Conservation (phyloP, 2,113 vertebrate species). For the Odocoileus virginianus region DNA sequence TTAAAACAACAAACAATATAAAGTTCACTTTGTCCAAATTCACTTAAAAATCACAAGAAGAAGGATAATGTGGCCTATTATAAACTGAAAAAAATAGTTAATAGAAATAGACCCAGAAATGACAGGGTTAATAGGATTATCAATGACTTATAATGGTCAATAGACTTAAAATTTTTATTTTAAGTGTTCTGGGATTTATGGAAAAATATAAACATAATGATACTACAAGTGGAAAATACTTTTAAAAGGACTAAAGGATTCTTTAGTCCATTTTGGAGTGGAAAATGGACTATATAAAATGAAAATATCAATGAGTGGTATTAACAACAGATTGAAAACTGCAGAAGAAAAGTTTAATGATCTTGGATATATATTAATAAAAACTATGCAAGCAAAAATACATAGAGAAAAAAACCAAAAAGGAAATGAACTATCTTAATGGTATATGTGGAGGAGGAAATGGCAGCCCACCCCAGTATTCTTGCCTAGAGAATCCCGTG, state of each 20-base stretch:
- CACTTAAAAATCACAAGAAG: background rate
- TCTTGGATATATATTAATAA: background rate
- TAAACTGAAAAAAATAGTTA: background rate
- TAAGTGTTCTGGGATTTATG: background rate
- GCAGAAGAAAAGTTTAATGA: background rate
- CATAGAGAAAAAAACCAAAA: background rate
- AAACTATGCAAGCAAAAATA: background rate
- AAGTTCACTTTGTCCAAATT: background rate
- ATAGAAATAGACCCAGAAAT: background rate
- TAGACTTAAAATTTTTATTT: background rate
- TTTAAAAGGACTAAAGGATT: background rate
- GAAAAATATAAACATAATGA: background rate
- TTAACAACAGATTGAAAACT: background rate
- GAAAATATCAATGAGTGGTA: background rate
- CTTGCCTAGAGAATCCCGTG: background rate
- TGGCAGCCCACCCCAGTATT: background rate
- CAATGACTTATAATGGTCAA: background rate
- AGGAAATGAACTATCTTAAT: background rate
- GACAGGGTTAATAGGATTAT: background rate
- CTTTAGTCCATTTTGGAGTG: background rate
- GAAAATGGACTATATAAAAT: background rate
- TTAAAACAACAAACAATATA: background rate
- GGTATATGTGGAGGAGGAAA: background rate
- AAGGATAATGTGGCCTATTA: background rate
- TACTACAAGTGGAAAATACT: background rate